Evolutionary conservation across 2,113 vertebrate genomes (phyloP).

Genomic region (Otocyon megalotis): DNA sequence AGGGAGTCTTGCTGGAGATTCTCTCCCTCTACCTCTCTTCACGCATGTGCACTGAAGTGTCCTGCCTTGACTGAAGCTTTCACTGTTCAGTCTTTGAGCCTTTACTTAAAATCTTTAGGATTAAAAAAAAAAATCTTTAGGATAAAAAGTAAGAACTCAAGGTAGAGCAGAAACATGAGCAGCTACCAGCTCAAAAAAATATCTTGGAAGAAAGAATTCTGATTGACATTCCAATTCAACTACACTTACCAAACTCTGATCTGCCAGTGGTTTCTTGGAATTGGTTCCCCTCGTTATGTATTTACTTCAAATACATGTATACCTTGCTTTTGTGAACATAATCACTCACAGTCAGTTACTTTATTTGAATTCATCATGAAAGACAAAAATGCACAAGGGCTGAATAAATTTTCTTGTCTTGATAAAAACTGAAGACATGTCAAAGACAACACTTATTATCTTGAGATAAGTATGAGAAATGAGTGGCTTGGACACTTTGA

Average conservation of each 20-base stretch:
- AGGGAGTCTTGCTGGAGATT: background rate
- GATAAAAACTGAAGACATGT: constrained; percentile 12
- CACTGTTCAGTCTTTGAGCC: background rate
- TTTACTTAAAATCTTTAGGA: constrained; percentile 41
- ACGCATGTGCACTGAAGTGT: background rate
- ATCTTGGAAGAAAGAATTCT: background rate
- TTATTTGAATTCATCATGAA: constrained; percentile 49
- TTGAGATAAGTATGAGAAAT: constrained; percentile 17
- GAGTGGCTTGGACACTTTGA: constrained; percentile 22
- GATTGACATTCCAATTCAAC: background rate
- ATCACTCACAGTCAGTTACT: constrained; percentile 23
- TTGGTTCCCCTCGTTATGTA: background rate
- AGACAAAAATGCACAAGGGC: background rate
- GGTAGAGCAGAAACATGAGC: background rate
- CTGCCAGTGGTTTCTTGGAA: background rate
- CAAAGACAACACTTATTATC: background rate
- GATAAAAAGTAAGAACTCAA: background rate
- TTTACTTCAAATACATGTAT: background rate
- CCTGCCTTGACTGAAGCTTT: background rate
- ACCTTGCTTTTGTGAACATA: background rate
- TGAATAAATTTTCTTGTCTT: background rate
- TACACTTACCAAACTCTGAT: background rate
- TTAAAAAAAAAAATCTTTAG: constrained; percentile 25
- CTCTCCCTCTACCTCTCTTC: background rate
- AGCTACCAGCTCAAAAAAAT: background rate